Evolutionary conservation across 2,797 vertebrate genomes (phyloP).

Genomic region (Poeciliopsis infans): DNA sequence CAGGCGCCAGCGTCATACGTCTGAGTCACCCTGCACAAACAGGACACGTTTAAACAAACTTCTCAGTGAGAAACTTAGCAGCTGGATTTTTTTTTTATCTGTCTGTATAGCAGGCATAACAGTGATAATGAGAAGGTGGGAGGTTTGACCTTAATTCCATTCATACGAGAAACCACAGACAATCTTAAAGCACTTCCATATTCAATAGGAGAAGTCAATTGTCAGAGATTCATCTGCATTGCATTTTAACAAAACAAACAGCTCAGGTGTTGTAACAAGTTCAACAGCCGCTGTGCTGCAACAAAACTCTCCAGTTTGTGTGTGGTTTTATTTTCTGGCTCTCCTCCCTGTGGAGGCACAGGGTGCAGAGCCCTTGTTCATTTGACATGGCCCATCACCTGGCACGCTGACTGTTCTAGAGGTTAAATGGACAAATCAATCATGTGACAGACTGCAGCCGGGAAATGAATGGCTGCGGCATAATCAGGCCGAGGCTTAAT

Average conservation of each 20-base stretch:
- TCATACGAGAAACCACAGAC: constrained; percentile 44
- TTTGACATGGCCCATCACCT: constrained; percentile 76
- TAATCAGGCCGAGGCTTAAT: constrained; percentile 78
- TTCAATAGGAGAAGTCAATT: constrained; percentile 68
- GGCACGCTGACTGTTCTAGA: constrained; percentile 75
- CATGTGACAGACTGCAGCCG: constrained; percentile 77
- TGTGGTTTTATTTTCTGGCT: constrained; percentile 28
- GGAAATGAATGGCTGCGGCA: constrained; percentile 80
- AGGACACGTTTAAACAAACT: constrained; percentile 25
- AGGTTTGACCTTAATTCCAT: constrained; percentile 59
- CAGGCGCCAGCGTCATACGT: constrained; percentile 96
- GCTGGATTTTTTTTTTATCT: constrained; percentile 4
- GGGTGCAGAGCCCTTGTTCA: constrained; percentile 71
- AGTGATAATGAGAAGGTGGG: constrained; percentile 37
- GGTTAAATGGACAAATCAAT: constrained; percentile 85
- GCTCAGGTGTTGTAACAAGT: constrained; percentile 9
- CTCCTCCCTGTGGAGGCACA: constrained; percentile 52
- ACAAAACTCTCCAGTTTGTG: constrained; percentile 23
- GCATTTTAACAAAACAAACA: constrained; percentile 18
- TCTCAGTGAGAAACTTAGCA: neutral
- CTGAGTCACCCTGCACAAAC: constrained; percentile 91
- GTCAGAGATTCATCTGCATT: constrained; percentile 43
- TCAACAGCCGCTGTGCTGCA: neutral
- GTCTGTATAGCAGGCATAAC: constrained; percentile 21
- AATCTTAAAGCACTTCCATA: constrained; percentile 38